Conservation (phyloP, 2,888 invertebrate species). For the Drosophila diplacantha region DNA sequence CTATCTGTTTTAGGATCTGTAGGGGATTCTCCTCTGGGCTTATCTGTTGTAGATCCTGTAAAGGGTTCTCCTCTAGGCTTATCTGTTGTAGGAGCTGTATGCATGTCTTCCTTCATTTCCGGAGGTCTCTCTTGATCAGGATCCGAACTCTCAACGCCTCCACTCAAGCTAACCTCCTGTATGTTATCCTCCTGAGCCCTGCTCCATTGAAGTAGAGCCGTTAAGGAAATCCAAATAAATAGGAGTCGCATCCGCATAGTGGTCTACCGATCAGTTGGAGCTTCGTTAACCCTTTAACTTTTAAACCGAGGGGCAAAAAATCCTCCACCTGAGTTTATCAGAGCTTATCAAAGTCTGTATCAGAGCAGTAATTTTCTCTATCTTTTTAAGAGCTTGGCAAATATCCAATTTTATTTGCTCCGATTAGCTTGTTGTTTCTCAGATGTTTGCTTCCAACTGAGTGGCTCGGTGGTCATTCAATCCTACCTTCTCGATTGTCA, state of each 20-base stretch:
- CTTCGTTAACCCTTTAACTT: slow-evolving; percentile 16
- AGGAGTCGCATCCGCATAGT: slow-evolving; percentile 40
- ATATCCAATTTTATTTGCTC: slow-evolving; percentile 29
- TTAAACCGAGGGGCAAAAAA: neutral
- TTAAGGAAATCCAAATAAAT: slow-evolving; percentile 30
- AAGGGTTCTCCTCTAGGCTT: neutral
- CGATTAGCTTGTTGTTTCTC: slow-evolving; percentile 17
- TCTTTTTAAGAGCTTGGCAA: slow-evolving; percentile 44
- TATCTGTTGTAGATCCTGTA: slow-evolving; percentile 1
- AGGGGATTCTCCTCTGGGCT: neutral
- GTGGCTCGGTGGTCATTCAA: slow-evolving; percentile 10
- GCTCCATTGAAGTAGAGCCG: slow-evolving; percentile 28
- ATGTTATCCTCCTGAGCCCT: slow-evolving; percentile 29
- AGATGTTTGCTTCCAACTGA: slow-evolving; percentile 46
- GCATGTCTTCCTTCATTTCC: neutral
- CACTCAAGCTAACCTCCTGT: slow-evolving; percentile 6
- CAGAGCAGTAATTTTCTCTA: slow-evolving; percentile 14
- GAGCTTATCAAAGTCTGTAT: slow-evolving; percentile 10
- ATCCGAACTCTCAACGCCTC: neutral
- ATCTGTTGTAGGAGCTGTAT: neutral
- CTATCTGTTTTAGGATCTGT: slow-evolving; percentile 2
- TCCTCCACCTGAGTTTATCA: slow-evolving; percentile 21
- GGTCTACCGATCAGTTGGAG: slow-evolving; percentile 16
- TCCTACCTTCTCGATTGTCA: slow-evolving; percentile 52
- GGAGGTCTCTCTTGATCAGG: neutral